These are phyloP conservation scores for Chrysolina haemoptera DNA, from an alignment of 2,888 invertebrate species.

Conservation along the genomic window DNA sequence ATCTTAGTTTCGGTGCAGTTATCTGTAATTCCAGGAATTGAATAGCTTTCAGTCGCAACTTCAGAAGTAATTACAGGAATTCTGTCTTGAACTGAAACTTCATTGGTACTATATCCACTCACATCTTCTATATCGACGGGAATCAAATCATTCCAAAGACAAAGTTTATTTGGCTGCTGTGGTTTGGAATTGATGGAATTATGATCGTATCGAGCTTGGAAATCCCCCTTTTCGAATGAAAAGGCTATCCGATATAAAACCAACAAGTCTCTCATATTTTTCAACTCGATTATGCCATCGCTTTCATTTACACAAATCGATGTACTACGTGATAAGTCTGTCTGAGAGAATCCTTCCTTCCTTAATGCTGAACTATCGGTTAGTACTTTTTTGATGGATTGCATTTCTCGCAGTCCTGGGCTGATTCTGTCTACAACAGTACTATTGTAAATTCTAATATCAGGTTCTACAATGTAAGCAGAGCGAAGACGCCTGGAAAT, in stretches of 20 bases:
- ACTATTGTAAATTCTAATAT: slow-evolving; percentile 41
- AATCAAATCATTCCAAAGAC: slow-evolving; percentile 21
- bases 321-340: slow-evolving; percentile 6
- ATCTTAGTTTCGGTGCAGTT: no score
- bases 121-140: no score
- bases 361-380: background rate
- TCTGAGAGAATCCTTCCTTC: slow-evolving; percentile 25
- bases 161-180: slow-evolving; percentile 15
- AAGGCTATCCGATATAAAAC: slow-evolving; percentile 32
- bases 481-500: no score
- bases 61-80: no score
- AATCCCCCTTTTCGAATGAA: slow-evolving; percentile 16
- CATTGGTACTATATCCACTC: no score
- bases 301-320: slow-evolving; percentile 19
- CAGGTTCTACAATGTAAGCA: slow-evolving; percentile 43
- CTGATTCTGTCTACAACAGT: no score
- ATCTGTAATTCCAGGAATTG: no score
- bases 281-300: slow-evolving; percentile 14
- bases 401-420: slow-evolving; percentile 31
- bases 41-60: no score
- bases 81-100: no score
- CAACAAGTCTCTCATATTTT: slow-evolving; percentile 26
- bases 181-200: no score
- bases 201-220: slow-evolving; percentile 28
- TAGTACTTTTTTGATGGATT: slow-evolving; percentile 48